Evolutionary conservation across 2,888 invertebrate genomes (phyloP), one percentile per base, ranked within the genome.

Genomic region (Belgica antarctica): DNA sequence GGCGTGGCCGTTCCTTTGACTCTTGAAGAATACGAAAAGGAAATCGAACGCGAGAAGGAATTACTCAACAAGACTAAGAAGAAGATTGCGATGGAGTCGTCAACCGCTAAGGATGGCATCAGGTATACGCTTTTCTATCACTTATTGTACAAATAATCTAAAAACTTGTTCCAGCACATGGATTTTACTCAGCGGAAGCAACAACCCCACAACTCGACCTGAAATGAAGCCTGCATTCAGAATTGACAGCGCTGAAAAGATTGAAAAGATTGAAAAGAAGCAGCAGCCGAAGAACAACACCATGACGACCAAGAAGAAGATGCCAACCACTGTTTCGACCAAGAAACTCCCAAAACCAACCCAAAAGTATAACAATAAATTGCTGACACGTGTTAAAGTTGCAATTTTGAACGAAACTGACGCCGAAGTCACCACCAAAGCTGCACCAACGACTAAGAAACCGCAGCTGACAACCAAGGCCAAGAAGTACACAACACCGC

Each of bases 121-220:
- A n/a, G n/a, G n/a, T n/a, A n/a, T n/a, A n/a, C n/a, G n/a, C n/a
- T n/a, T n/a, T n/a, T n/a, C n/a, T n/a, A n/a, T n/a, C n/a, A n/a
- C n/a, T n/a, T n/a, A n/a, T n/a, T n/a, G n/a, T n/a, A n/a, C n/a
- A n/a, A n/a, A n/a, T n/a, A n/a, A n/a, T n/a, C n/a, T n/a, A n/a
- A n/a, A n/a, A n/a, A n/a, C n/a, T n/a, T n/a, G n/a, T n/a, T n/a
- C n/a, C n/a, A 90, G 89, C 0, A 90, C 90, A 0, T 90, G 90
- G 90, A 86, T 90, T 72, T 80, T 89, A 17, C 77, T 90, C 17
- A 89, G 87, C 74, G 83, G 84, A 2, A 7, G 82, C 81, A 17
- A 77, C 77, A 34, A 69, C 8, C 41, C 61, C 36, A 61, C 70
- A 7, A 71, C 74, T 24, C 77, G 75, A 71, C 72, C 76, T 0